These are phyloP conservation scores for Galemys pyrenaicus DNA, from an alignment of 2,113 vertebrate species.

Conservation along the genomic window DNA sequence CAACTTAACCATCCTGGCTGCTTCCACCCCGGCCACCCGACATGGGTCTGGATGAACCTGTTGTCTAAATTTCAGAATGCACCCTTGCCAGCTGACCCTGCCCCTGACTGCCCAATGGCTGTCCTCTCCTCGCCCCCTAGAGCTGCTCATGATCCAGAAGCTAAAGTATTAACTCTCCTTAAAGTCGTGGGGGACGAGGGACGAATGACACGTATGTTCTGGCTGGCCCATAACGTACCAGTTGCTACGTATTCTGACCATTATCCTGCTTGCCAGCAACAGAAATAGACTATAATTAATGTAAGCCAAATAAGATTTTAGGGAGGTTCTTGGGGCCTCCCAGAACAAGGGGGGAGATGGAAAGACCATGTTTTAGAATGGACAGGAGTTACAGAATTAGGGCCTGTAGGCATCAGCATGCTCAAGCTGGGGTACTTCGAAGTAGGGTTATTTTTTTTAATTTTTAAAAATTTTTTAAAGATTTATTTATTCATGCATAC, in stretches of 20 bases:
- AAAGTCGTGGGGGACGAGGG: too few species aligned
- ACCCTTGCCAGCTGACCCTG: neutral
- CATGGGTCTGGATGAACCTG: too few species aligned
- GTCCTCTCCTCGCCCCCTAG: neutral
- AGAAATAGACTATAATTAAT: neutral
- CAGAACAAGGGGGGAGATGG: neutral
- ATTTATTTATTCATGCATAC: too few species aligned
- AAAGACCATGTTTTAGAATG: neutral
- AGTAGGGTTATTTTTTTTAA: neutral
- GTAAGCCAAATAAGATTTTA: neutral
- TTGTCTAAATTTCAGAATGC: neutral
- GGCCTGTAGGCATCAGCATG: neutral
- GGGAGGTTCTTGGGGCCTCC: neutral
- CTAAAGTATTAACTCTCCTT: neutral
- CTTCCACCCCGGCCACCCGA: neutral
- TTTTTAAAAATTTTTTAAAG: too few species aligned
- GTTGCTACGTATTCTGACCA: neutral
- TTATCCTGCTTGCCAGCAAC: neutral
- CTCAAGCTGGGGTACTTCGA: neutral
- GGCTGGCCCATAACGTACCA: neutral
- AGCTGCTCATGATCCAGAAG: neutral
- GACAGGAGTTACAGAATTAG: neutral
- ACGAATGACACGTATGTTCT: neutral
- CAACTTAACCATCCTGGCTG: neutral
- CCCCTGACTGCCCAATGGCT: neutral